Evolutionary conservation across 2,113 vertebrate genomes (phyloP), one percentile per base, ranked within the genome.

Genomic region (Enhydra lutris): DNA sequence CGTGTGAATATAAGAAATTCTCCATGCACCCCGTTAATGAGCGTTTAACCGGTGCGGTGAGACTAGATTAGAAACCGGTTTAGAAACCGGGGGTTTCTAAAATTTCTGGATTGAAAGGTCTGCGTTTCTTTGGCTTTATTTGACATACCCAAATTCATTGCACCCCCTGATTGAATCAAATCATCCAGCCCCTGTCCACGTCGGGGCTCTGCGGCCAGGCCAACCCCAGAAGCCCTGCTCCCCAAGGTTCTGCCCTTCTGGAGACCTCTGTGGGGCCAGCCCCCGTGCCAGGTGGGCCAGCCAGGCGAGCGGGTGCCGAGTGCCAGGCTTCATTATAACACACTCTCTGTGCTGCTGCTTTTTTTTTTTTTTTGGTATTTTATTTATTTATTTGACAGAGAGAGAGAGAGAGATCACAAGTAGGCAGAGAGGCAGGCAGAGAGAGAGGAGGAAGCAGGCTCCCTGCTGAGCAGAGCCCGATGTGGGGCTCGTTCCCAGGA

Each of bases 211-310:
- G 67, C 17, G 21, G 34, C 8, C 1, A 1, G 34, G 67, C 67
- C 8, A 7, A 36, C 67, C n/a, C 67, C 18, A 10, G 34, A 69
- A 36, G 1, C 34, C 67, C 34, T 69, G 18, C 8, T 69, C 67
- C 34, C 18, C 34, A 69, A 21, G 67, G 67, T 36, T 69, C 67
- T 69, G 34, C 34, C 18, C 34, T 20, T 20, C 67, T 69, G 34
- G 67, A 69, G 15, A 20, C 34, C 9, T 8, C 34, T 69, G 34
- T 69, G 67, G 34, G 67, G 34, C 34, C 67, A 10, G 34, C 18
- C 20, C 18, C 18, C 8, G 1, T 0, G 8, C 26, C 8, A 7
- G 1, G 67, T 4, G 0, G 67, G 34, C n/a, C 67, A n/a, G 67
- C 31, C 65, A n/a, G 34, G 31, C 7, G 34, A n/a, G 34, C 1